Percentiles rank a stretch among this genome's conserved stretches.
phyloP scores from a whole-genome alignment of 30 jellyfish, hydroid and myxozoan species.

The Chironex yamaguchii region DNA sequence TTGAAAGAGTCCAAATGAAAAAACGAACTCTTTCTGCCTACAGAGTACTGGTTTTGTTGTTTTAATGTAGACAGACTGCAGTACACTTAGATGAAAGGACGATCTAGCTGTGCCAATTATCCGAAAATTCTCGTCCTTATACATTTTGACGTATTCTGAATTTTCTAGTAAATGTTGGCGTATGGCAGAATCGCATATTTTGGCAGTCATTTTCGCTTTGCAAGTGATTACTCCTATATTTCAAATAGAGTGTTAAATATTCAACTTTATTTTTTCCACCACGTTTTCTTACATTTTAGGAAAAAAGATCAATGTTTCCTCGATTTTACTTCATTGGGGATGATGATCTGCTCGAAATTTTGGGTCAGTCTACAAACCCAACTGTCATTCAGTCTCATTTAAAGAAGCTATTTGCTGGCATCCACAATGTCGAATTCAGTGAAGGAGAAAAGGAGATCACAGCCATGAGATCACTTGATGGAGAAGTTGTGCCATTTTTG shows the following conservation, averaged over 20 bases:
- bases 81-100: background rate
- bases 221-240: too few relatives aligned
- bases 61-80: too few relatives aligned
- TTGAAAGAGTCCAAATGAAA: too few relatives aligned
- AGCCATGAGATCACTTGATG: conserved; percentile 95
- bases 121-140: background rate
- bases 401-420: conserved; percentile 97
- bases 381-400: conserved; percentile 97
- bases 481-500: conserved; percentile 83
- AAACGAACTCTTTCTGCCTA: too few relatives aligned
- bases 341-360: conserved; percentile 94
- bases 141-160: background rate
- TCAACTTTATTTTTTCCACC: background rate
- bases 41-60: too few relatives aligned
- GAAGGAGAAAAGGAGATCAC: conserved; percentile 78
- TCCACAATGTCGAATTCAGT: conserved; percentile 90
- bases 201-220: background rate
- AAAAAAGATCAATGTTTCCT: conserved; percentile 94
- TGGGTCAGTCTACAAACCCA: conserved; percentile 98
- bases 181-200: background rate
- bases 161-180: conserved; percentile 70
- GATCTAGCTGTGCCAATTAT: background rate
- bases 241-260: background rate
- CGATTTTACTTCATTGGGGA: conserved; percentile 99
- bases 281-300: conserved; percentile 60